Conservation (phyloP, 1,140 invertebrate species). For the Lepidurus packardi region DNA sequence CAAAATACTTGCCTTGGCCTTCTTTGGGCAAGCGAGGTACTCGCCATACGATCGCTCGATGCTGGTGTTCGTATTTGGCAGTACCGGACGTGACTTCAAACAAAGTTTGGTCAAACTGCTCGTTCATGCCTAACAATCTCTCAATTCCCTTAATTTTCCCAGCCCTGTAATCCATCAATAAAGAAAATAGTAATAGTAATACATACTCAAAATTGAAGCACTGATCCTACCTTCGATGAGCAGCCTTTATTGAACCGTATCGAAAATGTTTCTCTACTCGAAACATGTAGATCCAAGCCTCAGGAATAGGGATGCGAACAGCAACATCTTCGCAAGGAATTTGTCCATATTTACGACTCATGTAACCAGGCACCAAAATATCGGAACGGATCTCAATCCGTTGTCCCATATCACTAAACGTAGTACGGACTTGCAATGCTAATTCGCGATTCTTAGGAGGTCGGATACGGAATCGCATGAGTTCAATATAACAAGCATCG, state of each 20-base stretch:
- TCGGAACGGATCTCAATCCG: conserved; percentile 90
- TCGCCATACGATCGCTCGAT: conserved; percentile 94
- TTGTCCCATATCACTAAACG: conserved; percentile 76
- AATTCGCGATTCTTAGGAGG: conserved; percentile 95
- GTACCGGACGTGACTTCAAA: conserved; percentile 97
- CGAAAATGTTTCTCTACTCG: conserved; percentile 96
- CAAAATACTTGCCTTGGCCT: conserved; percentile 71
- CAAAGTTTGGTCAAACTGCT: conserved; percentile 81
- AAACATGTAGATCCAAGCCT: conserved; percentile 99
- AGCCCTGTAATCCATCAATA: conserved; percentile 54
- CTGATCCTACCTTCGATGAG: conserved; percentile 63
- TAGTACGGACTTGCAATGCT: conserved; percentile 86
- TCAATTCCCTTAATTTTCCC: conserved; percentile 92
- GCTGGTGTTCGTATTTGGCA: conserved; percentile 99
- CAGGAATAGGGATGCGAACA: conserved; percentile 94
- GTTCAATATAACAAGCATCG: conserved; percentile 95
- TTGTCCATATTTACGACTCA: conserved; percentile 86
- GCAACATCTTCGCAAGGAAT: conserved; percentile 97
- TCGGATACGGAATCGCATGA: conserved; percentile 92
- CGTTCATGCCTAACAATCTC: conserved; percentile 84
- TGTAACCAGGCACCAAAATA: conserved; percentile 91
- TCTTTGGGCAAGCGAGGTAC: conserved; percentile 93
- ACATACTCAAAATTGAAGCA: not conserved
- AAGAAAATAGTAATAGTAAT: not conserved
- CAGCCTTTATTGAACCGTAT: conserved; percentile 97